Evolutionary conservation across 2,888 invertebrate species (phyloP), one percentile per base, ranked within the genome.

Genomic region (Spodoptera littoralis): DNA sequence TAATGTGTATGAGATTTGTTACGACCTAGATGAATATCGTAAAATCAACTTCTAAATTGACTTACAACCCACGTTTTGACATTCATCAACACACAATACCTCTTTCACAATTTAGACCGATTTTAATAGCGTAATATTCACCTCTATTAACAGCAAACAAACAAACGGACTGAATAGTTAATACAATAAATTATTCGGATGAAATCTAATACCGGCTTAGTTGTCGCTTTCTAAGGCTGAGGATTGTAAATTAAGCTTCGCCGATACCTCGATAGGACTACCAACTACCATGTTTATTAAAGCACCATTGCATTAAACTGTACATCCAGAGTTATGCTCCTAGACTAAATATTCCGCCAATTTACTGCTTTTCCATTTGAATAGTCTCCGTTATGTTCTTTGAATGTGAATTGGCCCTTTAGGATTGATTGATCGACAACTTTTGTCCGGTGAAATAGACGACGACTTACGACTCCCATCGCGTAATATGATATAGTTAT

Each of bases 261-360:
- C 45, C 51, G 70, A 65, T 70, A 70, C 57, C 51, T 60, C 56
- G 71, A 72, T 72, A 75, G 45, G 11, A 18, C 56, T 46, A 69
- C 70, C 69, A 70, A 18, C 56, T 46, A 69, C 70, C 69, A 70
- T 76, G 79, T 76, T 78, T 73, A 70, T 73, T 79, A 64, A 79
- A 73, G 58, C 47, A 52, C 67, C 65, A 55, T 70, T 62, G 65
- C 73, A 77, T 79, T 77, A 79, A 67, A 77, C 77, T 70, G 68
- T 60, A 60, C 62, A 65, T 56, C 58, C 55, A 52, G 57, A 70
- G 59, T 79, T 76, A 70, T 63, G 64, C 45, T 66, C 64, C 58
- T 65, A 47, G 54, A 61, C 50, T 70, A n/a, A 1, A 43, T 50
- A 55, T 46, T 0, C 36, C 12, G 51, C 48, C 51, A 73, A 66